Base-by-base conservation (phyloP, 2,888 invertebrate species). In the Pasiphila rectangulata region DNA sequence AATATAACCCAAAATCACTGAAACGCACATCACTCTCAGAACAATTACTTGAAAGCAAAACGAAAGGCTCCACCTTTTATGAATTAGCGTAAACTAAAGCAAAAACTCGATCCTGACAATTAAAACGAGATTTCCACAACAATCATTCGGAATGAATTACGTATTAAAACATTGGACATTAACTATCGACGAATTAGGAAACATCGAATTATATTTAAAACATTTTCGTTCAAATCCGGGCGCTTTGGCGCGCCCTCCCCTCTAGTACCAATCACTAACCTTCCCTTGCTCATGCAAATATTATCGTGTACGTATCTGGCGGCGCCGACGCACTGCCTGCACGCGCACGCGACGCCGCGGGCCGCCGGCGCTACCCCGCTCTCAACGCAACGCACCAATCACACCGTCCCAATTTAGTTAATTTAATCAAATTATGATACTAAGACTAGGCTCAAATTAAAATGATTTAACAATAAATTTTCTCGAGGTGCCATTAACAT, bases 391-490 rank as follows among this genome's bases (percentile, higher is more conserved):
- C 57, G 37, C 63, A 58, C 71, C 74, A 67, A 70, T 44, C 67
- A 53, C 57, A 70, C 61, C 79, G 70, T 64, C 64, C 69, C 57
- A 70, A 65, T 67, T 63, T 59, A 64, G 68, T 76, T 77, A 69
- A 73, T 68, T 65, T 75, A 82, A 71, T 69, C 78, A 80, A 74
- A 82, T 84, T 84, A 86, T 73, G 72, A 75, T 75, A 81, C 85
- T 86, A 87, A 80, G 87, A 88, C 87, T 86, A 88, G 87, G 84
- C 76, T 79, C 84, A 70, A 81, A 79, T 63, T 82, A 79, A 80
- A 83, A 79, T 80, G 81, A 82, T 75, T 75, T 83, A 80, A 79
- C 70, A 72, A 80, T 79, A 79, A 64, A 23, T 47, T 73, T 79
- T 74, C 63, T 76, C 77, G 72, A 83, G 75, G 86, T 87, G 87